phyloP scores from a whole-genome alignment of 2,888 invertebrate species.

The Yponomeuta plumbellus region DNA sequence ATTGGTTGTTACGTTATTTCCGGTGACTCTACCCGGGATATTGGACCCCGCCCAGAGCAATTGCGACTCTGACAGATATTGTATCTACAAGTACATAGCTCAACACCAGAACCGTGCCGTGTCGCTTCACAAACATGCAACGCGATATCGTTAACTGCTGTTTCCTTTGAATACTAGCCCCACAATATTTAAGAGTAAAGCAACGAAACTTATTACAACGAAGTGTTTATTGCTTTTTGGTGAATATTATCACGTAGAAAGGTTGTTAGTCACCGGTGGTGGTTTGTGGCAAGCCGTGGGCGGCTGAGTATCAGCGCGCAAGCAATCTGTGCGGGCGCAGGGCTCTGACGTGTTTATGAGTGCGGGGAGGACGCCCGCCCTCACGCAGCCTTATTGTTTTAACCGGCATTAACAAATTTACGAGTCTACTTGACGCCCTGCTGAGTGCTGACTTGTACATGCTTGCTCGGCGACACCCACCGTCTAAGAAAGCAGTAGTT shows the following conservation, averaged over 20 bases:
- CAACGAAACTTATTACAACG: background rate
- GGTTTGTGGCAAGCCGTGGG: constrained; percentile 12
- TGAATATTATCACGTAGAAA: constrained; percentile 14
- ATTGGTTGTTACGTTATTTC: constrained; percentile 6
- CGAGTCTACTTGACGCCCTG: constrained; percentile 46
- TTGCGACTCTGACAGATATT: constrained; percentile 8
- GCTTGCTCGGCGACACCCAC: constrained; percentile 10
- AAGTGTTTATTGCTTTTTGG: constrained; percentile 14
- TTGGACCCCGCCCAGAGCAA: constrained; percentile 13
- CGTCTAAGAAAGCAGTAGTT: constrained; percentile 11
- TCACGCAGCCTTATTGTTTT: constrained; percentile 65
- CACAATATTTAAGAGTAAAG: background rate
- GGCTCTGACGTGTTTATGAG: constrained; percentile 66
- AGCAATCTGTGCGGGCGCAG: constrained; percentile 59
- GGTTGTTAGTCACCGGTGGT: constrained; percentile 14
- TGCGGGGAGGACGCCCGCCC: constrained; percentile 53
- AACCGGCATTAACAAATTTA: constrained; percentile 60
- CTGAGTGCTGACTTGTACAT: constrained; percentile 31
- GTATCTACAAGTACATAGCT: background rate
- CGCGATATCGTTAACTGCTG: background rate
- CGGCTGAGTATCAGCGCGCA: constrained; percentile 51
- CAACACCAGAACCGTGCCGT: background rate
- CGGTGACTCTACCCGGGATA: constrained; percentile 9
- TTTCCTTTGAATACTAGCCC: background rate
- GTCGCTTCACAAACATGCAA: background rate